Base-by-base conservation (phyloP, 2,113 vertebrate species). In the Martes martes region DNA sequence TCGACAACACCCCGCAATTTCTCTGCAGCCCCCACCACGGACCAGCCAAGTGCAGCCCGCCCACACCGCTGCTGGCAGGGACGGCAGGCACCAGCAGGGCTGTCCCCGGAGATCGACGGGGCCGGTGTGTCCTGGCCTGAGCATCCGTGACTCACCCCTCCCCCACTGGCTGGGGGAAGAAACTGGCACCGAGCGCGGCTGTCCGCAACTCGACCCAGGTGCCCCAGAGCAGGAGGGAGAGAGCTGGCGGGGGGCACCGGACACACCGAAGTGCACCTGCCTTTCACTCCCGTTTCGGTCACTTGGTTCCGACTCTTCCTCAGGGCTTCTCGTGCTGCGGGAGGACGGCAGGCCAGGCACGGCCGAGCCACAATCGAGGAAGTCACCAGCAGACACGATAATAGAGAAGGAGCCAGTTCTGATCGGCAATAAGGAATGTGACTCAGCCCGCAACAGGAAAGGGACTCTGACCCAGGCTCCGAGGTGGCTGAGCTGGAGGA, bases 81-180 rank as follows among this genome's bases (percentile, higher is more conserved):
- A 73, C 55, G 4, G 36, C 26, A 45, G 94, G 92, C 69, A 36
- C 79, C 47, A 14, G 39, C 79, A 61, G 14, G 23, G 23, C 52
- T 39, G 16, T 88, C 55, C 84, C 65, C 50, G 1, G 74, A 94
- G 23, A 50, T 9, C 11, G 3, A 31, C 73, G 28, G 36, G 39
- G 31, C 31, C 65, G 85, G 74, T 69, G 74, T 91, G 78, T 52
- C 59, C 93, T 82, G 79, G 57, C 73, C 82, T 81, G 42, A 59
- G 18, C 21, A 31, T 3, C 47, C 1, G 19, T 94, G 97, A 97
- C 50, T 96, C 95, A 94, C 19, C 55, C 57, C 19, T 21, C 33
- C 19, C 42, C n/a, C 10, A 36, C 67, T 4, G 0, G n/a, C 8
- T 3, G 59, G 59, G 59, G 59, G 23, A 61, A 24, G 59, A 26